Evolutionary conservation across 2,113 vertebrate species (phyloP), one percentile per base, ranked within the genome.

Genomic region (Passer montanus): DNA sequence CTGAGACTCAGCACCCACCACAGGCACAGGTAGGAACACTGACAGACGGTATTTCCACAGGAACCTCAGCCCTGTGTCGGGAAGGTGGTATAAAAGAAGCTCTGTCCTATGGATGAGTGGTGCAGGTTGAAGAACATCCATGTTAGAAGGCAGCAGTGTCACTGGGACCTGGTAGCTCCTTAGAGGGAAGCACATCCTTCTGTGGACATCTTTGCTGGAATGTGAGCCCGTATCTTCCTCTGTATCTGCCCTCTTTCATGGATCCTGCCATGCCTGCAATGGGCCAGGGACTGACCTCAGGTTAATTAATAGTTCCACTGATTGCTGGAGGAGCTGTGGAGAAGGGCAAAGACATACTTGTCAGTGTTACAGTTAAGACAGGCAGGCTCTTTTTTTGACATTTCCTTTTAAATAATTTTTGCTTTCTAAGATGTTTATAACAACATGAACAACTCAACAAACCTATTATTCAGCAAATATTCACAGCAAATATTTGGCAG

Each of bases 401-500:
- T 39, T 86, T 73, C 30, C 39, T 50, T 80, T 93, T 89, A 87
- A 87, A 79, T 64, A 44, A 19, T 76, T 89, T 89, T 90, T 90
- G 50, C 46, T 68, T 80, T 64, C 41, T 24, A 56, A 77, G 33
- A 44, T 44, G 35, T 75, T 81, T 84, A 41, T 35, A 74, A 81
- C 6, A 63, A 47, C 47, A 43, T 35, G 39, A 77, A 67, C 68
- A 79, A 49, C 8, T 13, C 20, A 70, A 16, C 33, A 47, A 55
- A 73, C 55, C 74, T 83, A 69, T 92, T 93, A 90, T 92, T 76
- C 87, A 91, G 81, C 92, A 66, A 97, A 43, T 97, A 90, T 83
- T 87, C 77, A 93, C 95, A 86, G 76, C 62, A 91, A 95, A 90
- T 74, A 67, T 96, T 95, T 95, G 74, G 58, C 84, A 95, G 90